Evolutionary conservation across 2,888 invertebrate species (phyloP).

Genomic region (Panorpa germanica): DNA sequence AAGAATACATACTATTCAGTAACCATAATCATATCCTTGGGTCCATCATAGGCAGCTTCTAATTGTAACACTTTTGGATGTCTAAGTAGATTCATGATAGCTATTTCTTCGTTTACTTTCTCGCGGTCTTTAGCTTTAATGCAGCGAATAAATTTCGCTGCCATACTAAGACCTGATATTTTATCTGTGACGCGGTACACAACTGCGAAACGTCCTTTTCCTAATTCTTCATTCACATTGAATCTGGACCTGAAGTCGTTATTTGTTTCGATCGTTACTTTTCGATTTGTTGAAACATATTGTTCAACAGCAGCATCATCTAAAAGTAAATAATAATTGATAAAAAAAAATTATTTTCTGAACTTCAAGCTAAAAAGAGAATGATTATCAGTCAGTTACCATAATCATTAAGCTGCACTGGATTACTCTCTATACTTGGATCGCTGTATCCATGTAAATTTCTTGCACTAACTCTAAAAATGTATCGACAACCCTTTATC

Average conservation of each 20-base stretch:
- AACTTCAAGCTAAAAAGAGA: background rate
- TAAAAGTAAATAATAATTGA: slow-evolving; percentile 2
- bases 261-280: slow-evolving; percentile 31
- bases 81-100: slow-evolving; percentile 65
- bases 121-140: slow-evolving; percentile 52
- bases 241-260: slow-evolving; percentile 39
- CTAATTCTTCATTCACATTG: slow-evolving; percentile 49
- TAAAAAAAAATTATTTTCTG: no score
- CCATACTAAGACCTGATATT: slow-evolving; percentile 39
- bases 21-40: slow-evolving; percentile 64
- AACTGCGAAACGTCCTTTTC: slow-evolving; percentile 55
- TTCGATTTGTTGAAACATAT: slow-evolving; percentile 5
- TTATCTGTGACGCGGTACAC: slow-evolving; percentile 52
- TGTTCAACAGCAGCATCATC: slow-evolving; percentile 8
- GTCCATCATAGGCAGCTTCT: slow-evolving; percentile 60
- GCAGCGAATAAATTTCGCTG: slow-evolving; percentile 69
- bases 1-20: slow-evolving; percentile 69
- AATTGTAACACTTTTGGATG: slow-evolving; percentile 75
- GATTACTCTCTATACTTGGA: slow-evolving; percentile 38
- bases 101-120: slow-evolving; percentile 64
- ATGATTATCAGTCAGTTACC: slow-evolving; percentile 19
- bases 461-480: slow-evolving; percentile 54
- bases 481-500: slow-evolving; percentile 38
- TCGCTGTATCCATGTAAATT: slow-evolving; percentile 56
- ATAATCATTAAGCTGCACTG: slow-evolving; percentile 24